Conservation (phyloP, 2,113 vertebrate genomes). For the Variabilichromis moorii region DNA sequence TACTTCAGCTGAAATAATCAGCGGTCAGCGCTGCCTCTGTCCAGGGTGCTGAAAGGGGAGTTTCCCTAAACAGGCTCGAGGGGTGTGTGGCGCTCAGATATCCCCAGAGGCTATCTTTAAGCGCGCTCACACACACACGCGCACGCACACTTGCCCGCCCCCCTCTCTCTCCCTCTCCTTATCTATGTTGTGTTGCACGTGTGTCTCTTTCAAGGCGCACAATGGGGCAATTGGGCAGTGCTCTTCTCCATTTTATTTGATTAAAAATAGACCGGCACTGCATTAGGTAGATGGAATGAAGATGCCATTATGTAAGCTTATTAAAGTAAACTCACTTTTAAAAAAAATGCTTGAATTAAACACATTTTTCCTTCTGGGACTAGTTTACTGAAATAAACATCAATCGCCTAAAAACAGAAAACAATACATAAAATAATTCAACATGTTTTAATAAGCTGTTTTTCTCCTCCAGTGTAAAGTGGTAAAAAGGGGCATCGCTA, state of each 20-base stretch:
- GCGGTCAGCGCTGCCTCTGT: slow-evolving; percentile 58
- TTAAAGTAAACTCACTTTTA: background rate
- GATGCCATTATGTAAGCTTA: background rate
- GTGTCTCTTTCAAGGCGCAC: slow-evolving; percentile 57
- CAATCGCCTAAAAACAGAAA: background rate
- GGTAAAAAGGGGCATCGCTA: background rate
- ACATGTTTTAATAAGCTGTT: background rate
- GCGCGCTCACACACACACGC: slow-evolving; percentile 6
- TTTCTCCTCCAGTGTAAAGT: background rate
- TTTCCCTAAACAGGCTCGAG: slow-evolving; percentile 24
- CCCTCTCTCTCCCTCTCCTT: background rate
- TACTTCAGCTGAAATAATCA: slow-evolving; percentile 13
- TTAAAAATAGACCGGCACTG: slow-evolving; percentile 14
- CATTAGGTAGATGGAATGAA: background rate
- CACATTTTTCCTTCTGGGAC: background rate
- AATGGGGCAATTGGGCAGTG: slow-evolving; percentile 38
- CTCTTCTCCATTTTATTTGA: slow-evolving; percentile 46
- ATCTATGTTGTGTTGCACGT: slow-evolving; percentile 57
- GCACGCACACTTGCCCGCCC: background rate
- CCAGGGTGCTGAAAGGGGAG: slow-evolving; percentile 74
- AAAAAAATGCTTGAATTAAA: background rate
- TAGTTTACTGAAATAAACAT: background rate
- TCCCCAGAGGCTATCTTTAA: background rate
- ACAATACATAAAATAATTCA: background rate
- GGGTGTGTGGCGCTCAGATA: slow-evolving; percentile 12